phyloP scores from a whole-genome alignment of 2,888 invertebrate genomes.

The Mylabris sibirica region DNA sequence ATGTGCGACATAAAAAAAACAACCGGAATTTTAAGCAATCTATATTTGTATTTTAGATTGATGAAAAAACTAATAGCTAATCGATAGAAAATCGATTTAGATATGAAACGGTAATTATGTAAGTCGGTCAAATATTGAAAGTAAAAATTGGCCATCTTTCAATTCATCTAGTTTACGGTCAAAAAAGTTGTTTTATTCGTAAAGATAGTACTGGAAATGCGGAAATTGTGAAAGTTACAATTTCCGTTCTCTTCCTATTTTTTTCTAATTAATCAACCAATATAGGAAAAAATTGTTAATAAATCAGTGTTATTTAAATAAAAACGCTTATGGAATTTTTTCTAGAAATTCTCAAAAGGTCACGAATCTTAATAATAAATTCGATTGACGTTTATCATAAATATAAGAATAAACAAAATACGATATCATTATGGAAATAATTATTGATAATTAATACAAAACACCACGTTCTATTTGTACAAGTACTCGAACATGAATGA shows the following conservation, averaged over 20 bases:
- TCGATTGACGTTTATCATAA: background rate
- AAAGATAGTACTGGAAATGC: background rate
- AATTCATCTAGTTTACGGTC: background rate
- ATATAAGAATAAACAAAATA: background rate
- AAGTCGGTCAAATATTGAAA: constrained; percentile 4
- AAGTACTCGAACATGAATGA: too few species aligned
- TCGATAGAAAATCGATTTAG: background rate
- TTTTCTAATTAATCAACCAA: too few species aligned
- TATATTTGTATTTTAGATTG: too few species aligned
- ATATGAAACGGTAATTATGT: background rate
- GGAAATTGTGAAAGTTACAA: background rate
- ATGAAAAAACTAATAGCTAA: background rate
- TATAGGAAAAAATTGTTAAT: too few species aligned
- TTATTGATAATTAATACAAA: constrained; percentile 17
- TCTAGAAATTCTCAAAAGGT: background rate
- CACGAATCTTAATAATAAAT: background rate
- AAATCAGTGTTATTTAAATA: too few species aligned
- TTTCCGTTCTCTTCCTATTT: background rate
- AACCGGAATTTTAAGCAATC: background rate
- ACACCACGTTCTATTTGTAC: background rate
- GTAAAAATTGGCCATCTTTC: background rate
- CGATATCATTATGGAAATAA: constrained; percentile 13
- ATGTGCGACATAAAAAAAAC: background rate
- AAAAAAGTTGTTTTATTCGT: background rate
- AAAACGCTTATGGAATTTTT: too few species aligned